Base-by-base conservation (phyloP, 1,140 invertebrate genomes). In the Drosophila funebris region DNA sequence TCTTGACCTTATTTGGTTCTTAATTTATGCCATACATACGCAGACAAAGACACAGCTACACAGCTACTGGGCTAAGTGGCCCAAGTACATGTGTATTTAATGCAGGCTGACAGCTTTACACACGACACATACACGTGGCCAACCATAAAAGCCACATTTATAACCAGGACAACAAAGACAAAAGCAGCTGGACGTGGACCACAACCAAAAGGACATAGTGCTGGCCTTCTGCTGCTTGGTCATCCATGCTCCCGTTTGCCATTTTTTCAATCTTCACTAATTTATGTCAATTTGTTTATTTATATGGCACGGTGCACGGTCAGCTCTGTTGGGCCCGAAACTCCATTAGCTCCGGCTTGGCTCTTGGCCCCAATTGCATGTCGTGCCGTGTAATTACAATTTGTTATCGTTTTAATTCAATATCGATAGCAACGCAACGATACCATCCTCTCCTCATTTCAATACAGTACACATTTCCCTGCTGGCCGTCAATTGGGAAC, bases 331-430 rank as follows among this genome's bases (percentile, higher is more conserved):
- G 20, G n/a, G 41, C 24, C 9, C 48, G 18, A 56, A 73, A 70
- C 66, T 69, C 50, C 64, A 73, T 73, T 73, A 73, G 39, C 56
- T 46, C n/a, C 41, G 20, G 4, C 62, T 39, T 27, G 16, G 22
- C 46, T 29, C 11, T 36, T 62, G 66, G 14, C 36, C 33, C 27
- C 31, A 52, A 43, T 39, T 37, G 44, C 27, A 52, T 37, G 33
- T n/a, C 57, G 14, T 44, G 61, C 24, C 20, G 14, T n/a, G 58
- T 71, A 74, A 74, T 71, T 74, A 71, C 67, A 74, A 74, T 74
- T 74, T 74, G 72, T 74, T 74, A 74, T 75, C 72, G 67, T 37
- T 64, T 75, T 75, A 75, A 75, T 71, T 75, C 52, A 75, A 75
- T 71, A 71, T 64, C 46, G 53, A 73, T 44, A 36, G 20, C 50